Conservation (phyloP, 2,888 invertebrate genomes). For the Drosophila diplacantha region DNA sequence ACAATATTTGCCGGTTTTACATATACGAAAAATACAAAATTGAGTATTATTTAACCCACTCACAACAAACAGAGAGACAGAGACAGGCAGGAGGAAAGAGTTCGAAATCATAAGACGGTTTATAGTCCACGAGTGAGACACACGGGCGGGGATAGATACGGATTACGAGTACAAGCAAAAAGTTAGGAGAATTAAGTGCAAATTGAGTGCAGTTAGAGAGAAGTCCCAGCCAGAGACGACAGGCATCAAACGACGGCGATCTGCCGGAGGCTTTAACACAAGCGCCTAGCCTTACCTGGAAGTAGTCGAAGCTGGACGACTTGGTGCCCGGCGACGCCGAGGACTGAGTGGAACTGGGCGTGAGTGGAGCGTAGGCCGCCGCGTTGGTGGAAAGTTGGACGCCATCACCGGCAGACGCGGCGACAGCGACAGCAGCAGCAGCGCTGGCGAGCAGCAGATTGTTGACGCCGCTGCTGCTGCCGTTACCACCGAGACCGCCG, state of each 20-base stretch:
- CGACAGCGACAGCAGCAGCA: slow-evolving; percentile 59
- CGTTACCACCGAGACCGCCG: slow-evolving; percentile 45
- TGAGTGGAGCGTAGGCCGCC: slow-evolving; percentile 71
- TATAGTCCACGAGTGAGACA: slow-evolving; percentile 31
- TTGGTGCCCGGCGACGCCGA: slow-evolving; percentile 75
- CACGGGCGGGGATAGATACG: slow-evolving; percentile 23
- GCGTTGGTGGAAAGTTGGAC: slow-evolving; percentile 54
- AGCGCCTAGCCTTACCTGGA: slow-evolving; percentile 70
- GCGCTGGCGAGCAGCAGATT: slow-evolving; percentile 60
- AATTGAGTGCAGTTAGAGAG: slow-evolving; percentile 37
- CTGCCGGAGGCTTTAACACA: background rate
- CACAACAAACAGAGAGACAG: slow-evolving; percentile 31
- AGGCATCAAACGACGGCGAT: slow-evolving; percentile 11
- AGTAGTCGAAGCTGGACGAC: slow-evolving; percentile 74
- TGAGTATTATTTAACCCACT: slow-evolving; percentile 13
- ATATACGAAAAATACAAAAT: background rate
- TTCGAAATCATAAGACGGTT: slow-evolving; percentile 46
- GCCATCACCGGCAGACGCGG: slow-evolving; percentile 47
- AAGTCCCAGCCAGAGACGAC: slow-evolving; percentile 16
- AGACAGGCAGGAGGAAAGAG: slow-evolving; percentile 10
- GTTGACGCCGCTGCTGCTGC: slow-evolving; percentile 61
- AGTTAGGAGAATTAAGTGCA: slow-evolving; percentile 45
- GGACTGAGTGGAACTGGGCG: slow-evolving; percentile 76
- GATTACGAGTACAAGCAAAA: slow-evolving; percentile 44
- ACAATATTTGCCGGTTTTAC: background rate